Base-by-base conservation (phyloP, 2,113 vertebrate genomes). In the Seriola quinqueradiata region DNA sequence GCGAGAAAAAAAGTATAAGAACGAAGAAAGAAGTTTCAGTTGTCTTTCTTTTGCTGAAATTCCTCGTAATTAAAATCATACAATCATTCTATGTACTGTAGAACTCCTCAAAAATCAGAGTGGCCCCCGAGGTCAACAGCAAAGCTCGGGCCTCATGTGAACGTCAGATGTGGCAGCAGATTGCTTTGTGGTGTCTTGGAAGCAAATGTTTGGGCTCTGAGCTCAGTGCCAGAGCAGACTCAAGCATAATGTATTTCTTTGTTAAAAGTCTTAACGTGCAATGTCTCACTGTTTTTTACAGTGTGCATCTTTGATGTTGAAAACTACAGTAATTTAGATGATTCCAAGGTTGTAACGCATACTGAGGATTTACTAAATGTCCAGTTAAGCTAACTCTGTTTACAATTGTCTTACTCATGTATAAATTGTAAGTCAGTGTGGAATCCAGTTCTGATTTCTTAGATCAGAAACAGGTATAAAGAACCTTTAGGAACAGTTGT, bases 131-230 rank as follows among this genome's bases (percentile, higher is more conserved):
- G 92, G 89, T 92, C 90, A 93, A 85, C 77, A 83, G 83, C 80
- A 90, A 90, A 94, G 84, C 77, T 77, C 17, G 1, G 69, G 83
- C 81, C 75, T 86, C 84, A 81, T 83, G 64, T 75, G 81, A 92
- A 90, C 82, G 76, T 93, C 92, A 94, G 93, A 95, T 94, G 93
- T 89, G 87, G 79, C 82, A 81, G 82, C 70, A 92, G 92, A 94
- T 94, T 88, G 67, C 86, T 90, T 83, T 81, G 82, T 89, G 60
- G 82, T 40, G 36, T 81, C 77, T 81, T 79, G 73, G 84, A 90
- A 77, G 70, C 58, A 87, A 88, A 90, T 79, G 77, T 90, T 84
- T 82, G 50, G 85, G 70, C 79, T 75, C 57, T 93, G 82, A 88
- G 86, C 84, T 90, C 86, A 92, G 83, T 50, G 69, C 8, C 64